A percentile compares a stretch with the other conserved stretches of the same genome.
phyloP scores from a whole-genome alignment of 2,113 vertebrate species.

The Triplophysa dalaica region DNA sequence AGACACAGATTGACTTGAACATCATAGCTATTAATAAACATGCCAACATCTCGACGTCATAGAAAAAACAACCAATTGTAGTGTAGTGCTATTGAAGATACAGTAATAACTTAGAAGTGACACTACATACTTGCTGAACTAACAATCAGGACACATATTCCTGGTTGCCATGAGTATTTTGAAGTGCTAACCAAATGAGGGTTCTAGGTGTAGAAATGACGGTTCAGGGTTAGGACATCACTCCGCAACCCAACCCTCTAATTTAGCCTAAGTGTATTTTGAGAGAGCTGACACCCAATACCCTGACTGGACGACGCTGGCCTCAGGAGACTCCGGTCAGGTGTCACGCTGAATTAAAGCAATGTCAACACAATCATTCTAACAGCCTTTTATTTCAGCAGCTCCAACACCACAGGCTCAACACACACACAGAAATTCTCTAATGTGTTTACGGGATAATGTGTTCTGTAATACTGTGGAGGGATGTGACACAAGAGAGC shows the following conservation, averaged over 20 bases:
- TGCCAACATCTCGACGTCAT: background rate
- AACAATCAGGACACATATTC: slow-evolving; percentile 19
- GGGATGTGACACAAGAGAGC: slow-evolving; percentile 18
- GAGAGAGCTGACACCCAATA: slow-evolving; percentile 63
- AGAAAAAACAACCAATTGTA: background rate
- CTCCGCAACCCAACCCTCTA: slow-evolving; percentile 31
- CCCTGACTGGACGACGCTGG: slow-evolving; percentile 35
- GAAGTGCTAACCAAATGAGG: slow-evolving; percentile 12
- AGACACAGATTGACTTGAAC: slow-evolving; percentile 31
- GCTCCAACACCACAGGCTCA: slow-evolving; percentile 55
- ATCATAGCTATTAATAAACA: background rate
- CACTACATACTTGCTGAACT: slow-evolving; percentile 11
- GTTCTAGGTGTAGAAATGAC: slow-evolving; percentile 43
- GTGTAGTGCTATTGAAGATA: slow-evolving; percentile 8
- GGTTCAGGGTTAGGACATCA: slow-evolving; percentile 36
- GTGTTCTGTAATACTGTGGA: slow-evolving; percentile 29
- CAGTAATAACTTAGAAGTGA: background rate
- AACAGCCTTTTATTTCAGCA: slow-evolving; percentile 67
- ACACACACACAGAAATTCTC: background rate
- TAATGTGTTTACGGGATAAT: slow-evolving; percentile 52
- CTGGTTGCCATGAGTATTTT: slow-evolving; percentile 32
- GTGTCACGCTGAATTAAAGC: slow-evolving; percentile 70
- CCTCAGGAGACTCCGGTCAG: slow-evolving; percentile 54
- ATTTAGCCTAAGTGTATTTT: slow-evolving; percentile 58
- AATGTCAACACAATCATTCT: slow-evolving; percentile 71